phyloP scores from a whole-genome alignment of 2,888 invertebrate genomes.

The Pandemis cinnamomeana region DNA sequence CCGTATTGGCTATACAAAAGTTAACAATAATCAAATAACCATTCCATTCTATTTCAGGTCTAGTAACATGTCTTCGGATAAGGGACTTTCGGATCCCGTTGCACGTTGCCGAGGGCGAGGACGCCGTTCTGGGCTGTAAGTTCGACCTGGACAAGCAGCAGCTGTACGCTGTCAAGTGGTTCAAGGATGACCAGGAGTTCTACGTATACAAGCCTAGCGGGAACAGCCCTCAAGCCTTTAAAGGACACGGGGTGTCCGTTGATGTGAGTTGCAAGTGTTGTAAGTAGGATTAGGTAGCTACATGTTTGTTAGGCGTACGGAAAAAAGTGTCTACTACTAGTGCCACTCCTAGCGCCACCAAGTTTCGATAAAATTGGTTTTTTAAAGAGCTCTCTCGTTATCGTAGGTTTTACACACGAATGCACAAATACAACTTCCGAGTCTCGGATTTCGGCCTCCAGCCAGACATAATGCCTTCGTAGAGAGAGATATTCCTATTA shows the following conservation, averaged over 20 bases:
- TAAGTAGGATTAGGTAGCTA: neutral
- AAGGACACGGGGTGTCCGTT: constrained; percentile 89
- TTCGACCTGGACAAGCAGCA: constrained; percentile 90
- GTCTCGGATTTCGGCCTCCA: neutral
- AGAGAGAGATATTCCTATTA: neutral
- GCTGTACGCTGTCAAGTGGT: constrained; percentile 96
- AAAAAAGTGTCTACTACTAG: too few species aligned
- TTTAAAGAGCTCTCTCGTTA: too few species aligned
- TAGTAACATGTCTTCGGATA: constrained; percentile 85
- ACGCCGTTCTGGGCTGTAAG: constrained; percentile 90
- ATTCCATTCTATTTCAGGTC: constrained; percentile 51
- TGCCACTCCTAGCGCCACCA: neutral
- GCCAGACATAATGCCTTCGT: neutral
- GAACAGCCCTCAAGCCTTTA: constrained; percentile 83
- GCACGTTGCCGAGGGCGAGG: constrained; percentile 90
- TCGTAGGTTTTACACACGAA: neutral
- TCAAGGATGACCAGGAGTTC: constrained; percentile 93
- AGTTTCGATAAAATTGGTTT: neutral
- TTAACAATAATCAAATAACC: neutral
- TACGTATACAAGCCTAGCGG: constrained; percentile 92
- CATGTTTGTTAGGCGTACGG: too few species aligned
- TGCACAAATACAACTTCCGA: neutral
- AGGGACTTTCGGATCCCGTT: constrained; percentile 91
- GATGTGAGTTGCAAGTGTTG: constrained; percentile 87
- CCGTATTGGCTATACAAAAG: too few species aligned